Evolutionary conservation across 2,797 vertebrate genomes (phyloP).

Genomic region (Coilia nasus): DNA sequence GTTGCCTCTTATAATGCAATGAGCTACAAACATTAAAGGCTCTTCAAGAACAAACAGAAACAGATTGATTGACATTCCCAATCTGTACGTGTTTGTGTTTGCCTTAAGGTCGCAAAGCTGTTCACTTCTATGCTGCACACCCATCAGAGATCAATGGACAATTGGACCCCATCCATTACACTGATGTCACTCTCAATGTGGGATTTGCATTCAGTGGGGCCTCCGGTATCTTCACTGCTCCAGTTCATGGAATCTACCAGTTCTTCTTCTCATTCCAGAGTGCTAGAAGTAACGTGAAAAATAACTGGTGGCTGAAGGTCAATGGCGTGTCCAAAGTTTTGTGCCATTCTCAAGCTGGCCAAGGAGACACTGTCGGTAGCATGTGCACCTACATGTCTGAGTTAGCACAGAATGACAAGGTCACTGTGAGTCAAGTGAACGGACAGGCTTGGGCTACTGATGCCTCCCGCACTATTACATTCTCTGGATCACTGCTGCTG

Average conservation of each 20-base stretch:
- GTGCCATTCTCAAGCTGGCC: background rate
- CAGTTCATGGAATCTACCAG: background rate
- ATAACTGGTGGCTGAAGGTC: background rate
- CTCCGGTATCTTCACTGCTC: background rate
- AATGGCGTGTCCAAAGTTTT: background rate
- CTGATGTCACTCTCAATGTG: background rate
- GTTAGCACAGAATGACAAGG: background rate
- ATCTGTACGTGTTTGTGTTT: background rate
- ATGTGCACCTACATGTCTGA: conserved; percentile 5
- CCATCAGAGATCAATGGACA: background rate
- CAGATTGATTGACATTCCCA: too few species aligned
- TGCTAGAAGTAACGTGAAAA: background rate
- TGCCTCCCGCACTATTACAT: background rate
- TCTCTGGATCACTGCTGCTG: background rate
- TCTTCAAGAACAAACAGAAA: too few species aligned
- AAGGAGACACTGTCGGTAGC: background rate
- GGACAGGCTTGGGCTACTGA: background rate
- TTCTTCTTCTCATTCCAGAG: background rate
- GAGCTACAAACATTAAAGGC: too few species aligned
- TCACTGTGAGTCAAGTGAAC: background rate
- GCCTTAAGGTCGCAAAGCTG: background rate
- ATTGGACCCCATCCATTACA: background rate
- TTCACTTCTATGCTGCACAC: conserved; percentile 2
- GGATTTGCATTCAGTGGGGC: background rate
- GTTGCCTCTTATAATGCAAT: too few species aligned